Conservation (phyloP, 2,888 invertebrate genomes). For the Athrips mouffetella region DNA sequence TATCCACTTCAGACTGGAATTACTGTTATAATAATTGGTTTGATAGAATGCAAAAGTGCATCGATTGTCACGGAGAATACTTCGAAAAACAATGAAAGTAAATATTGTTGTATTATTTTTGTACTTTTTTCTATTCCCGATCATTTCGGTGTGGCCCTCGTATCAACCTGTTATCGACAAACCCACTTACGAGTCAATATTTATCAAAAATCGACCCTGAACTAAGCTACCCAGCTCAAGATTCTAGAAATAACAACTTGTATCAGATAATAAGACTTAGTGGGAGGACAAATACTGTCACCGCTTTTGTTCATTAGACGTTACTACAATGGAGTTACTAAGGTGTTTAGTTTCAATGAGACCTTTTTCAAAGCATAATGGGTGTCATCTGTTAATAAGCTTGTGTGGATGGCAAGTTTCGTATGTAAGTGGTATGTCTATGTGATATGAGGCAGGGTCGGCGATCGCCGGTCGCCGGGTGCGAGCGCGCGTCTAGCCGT, state of each 20-base stretch:
- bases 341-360: not conserved
- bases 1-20: too few relatives aligned
- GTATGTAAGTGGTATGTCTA: not conserved
- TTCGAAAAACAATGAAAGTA: too few relatives aligned
- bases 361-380: conserved; percentile 2
- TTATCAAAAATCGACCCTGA: not conserved
- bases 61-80: too few relatives aligned
- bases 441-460: not conserved
- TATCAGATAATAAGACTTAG: not conserved
- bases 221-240: not conserved
- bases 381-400: conserved; percentile 7
- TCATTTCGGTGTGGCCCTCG: too few relatives aligned
- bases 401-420: not conserved
- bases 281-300: not conserved
- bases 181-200: too few relatives aligned
- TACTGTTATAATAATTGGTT: too few relatives aligned
- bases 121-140: too few relatives aligned
- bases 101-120: too few relatives aligned
- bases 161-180: too few relatives aligned
- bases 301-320: not conserved
- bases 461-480: not conserved
- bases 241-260: not conserved
- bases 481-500: too few relatives aligned
- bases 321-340: not conserved
- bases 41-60: too few relatives aligned